Base-by-base conservation (phyloP, 2,888 invertebrate genomes). In the Chironomus tentans region DNA sequence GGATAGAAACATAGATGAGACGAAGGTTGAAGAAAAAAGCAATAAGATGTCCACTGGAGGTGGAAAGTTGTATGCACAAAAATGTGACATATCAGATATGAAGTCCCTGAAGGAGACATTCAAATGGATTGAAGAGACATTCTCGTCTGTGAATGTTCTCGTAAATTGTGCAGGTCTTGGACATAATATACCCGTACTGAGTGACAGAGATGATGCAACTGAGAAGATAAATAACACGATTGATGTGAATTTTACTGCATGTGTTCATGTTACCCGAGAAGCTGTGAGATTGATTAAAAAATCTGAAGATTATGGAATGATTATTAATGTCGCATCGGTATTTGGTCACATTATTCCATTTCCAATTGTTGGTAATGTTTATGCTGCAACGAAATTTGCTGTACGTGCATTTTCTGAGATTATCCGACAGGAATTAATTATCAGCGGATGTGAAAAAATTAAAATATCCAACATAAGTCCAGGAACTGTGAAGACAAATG, bases 81-180 rank as follows among this genome's bases (percentile, higher is more conserved):
- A 82, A 73, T 88, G 89, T 78, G 88, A 89, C 79, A 81, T 89
- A 7, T 81, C 82, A 6, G 84, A 84, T 61, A 87, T 87, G 78
- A 82, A 84, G 0, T 86, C 88, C 0, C 86, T 90, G 28, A 79
- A 85, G 62, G 80, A 81, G 13, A 85, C 87, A 50, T 89, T 89
- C 80, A 80, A 83, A 50, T 83, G 82, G 82, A 85, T 87, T 68
- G 84, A 86, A 22, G 78, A 82, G n/a, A 81, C 84, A 1, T 79
- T 87, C 3, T 88, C 88, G 0, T 86, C 86, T 7, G 83, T 88
- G 28, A 87, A 88, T 79, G 84, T 90, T 4, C 82, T 88, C 76
- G 81, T 90, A 2, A 89, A 89, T 79, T 88, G 88, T 79, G 89
- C 89, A 2, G 89, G 86, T 2, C 79, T 86, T 0, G 68, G 13